Base-by-base conservation (phyloP, 2,888 invertebrate species). In the Lymantria monacha region DNA sequence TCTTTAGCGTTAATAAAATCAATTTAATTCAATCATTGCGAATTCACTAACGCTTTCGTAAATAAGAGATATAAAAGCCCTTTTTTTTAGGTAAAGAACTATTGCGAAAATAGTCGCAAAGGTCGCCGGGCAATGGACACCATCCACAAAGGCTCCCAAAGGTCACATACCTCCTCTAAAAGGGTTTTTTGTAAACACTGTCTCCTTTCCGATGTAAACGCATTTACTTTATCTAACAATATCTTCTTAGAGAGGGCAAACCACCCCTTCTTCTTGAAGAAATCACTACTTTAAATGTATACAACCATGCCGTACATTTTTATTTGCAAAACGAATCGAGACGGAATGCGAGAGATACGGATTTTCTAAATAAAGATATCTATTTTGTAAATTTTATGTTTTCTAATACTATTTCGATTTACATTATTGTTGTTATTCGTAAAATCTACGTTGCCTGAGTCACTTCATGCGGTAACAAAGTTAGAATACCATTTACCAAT, bases 211-310 rank as follows among this genome's bases (percentile, higher is more conserved):
- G 76, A 76, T 76, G 72, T 71, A 70, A 74, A 67, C 64, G 72
- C 70, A 75, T 76, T 75, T 72, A 64, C 72, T 75, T 76, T 74
- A 76, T 75, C 75, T 73, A 62, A 66, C 63, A 73, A 71, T 74
- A 72, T 70, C 61, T 66, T 63, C 59, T 70, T 59, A 54, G 65
- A 72, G 71, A 66, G 66, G 73, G 70, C 63, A 65, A 66, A 66
- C 55, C 63, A 62, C 63, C 72, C 72, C 63, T 70, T 67, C 54
- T 57, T 59, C 65, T 65, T 61, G 61, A 59, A 61, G 63, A 70
- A 56, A 72, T 70, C 67, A 66, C 66, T 70, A 65, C 67, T 69
- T 69, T 67, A 69, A 57, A 65, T 63, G 63, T 65, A 67, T 63
- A 59, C 65, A 61, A 56, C 51, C 42, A 57, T 65, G 67, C 69